Base-by-base conservation (phyloP, 2,888 invertebrate genomes). In the Epirrita christyi region DNA sequence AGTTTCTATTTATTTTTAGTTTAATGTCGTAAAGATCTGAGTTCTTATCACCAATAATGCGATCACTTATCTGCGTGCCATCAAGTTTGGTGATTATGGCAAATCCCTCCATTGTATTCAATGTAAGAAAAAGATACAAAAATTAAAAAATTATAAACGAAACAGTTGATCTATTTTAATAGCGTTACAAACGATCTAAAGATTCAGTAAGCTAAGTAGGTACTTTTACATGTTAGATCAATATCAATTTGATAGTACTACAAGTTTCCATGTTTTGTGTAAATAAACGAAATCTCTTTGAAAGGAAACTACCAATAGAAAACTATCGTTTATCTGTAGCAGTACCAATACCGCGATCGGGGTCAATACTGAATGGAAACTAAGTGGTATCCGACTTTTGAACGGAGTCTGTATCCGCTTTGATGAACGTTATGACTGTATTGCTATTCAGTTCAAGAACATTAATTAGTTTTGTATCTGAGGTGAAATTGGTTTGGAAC, bases 391-490 rank as follows among this genome's bases (percentile, higher is more conserved):
- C 8, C 15, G n/a, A 34, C 32, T 43, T 37, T 51, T 51, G 21
- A 21, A 21, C 6, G n/a, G 21, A 42, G n/a, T 36, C 4, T 3
- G 10, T 29, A 47, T 11, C 41, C 9, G 15, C 46, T 51, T 56
- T 51, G 51, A 51, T 44, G 47, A 52, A 38, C 32, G 32, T 15
- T 28, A 7, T 36, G 44, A 55, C 41, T 46, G 51, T 47, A 57
- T 28, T 38, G 52, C 37, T 15, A 47, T 49, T 56, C 46, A 27
- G 27, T 13, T 38, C 36, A 32, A 32, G 38, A 48, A 44, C 50
- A 48, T 51, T 57, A 57, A 57, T 55, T 53, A 37, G 50, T 32
- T 53, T 53, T 48, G 41, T 49, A 32, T 50, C 38, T 48, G 59
- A 38, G 41, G 48, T 44, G 15, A 34, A 32, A 37, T n/a, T 49